Conservation (phyloP, 2,888 invertebrate species). For the Balanococcus diminutus region DNA sequence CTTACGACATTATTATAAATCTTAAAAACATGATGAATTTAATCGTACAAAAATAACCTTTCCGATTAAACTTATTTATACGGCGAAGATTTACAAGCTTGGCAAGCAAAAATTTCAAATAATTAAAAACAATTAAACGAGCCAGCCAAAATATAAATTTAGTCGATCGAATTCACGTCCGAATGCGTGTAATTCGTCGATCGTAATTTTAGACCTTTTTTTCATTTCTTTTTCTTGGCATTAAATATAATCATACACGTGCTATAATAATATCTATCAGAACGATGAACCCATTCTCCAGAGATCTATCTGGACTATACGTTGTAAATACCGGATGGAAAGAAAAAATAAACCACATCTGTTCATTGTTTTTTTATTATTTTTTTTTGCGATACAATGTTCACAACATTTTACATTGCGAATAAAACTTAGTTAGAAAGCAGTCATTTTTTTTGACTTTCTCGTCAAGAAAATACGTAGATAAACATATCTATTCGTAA, state of each 20-base stretch:
- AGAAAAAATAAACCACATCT: conserved; percentile 28
- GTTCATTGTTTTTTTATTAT: conserved; percentile 46
- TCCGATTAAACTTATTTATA: conserved; percentile 27
- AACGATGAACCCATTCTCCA: conserved; percentile 18
- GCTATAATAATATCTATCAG: background rate
- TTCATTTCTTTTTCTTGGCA: conserved; percentile 11
- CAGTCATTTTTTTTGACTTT: conserved; percentile 13
- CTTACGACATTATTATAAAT: conserved; percentile 17
- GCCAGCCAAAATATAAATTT: conserved; percentile 14
- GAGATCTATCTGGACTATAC: background rate
- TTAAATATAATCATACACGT: background rate
- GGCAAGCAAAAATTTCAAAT: conserved; percentile 9
- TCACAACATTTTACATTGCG: conserved; percentile 45
- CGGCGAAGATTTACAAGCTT: conserved; percentile 2
- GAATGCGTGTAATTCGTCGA: background rate
- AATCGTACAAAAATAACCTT: conserved; percentile 41
- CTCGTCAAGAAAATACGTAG: background rate
- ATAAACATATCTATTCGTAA: background rate
- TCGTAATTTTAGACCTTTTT: background rate
- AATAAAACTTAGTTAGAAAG: conserved; percentile 51
- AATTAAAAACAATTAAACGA: background rate
- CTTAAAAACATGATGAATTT: conserved; percentile 2
- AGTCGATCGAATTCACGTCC: background rate
- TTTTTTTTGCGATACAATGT: conserved; percentile 46
- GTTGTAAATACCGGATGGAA: background rate